These are phyloP conservation scores for Scleropages formosus DNA, from an alignment of 2,797 vertebrate species.

Conservation along the genomic window DNA sequence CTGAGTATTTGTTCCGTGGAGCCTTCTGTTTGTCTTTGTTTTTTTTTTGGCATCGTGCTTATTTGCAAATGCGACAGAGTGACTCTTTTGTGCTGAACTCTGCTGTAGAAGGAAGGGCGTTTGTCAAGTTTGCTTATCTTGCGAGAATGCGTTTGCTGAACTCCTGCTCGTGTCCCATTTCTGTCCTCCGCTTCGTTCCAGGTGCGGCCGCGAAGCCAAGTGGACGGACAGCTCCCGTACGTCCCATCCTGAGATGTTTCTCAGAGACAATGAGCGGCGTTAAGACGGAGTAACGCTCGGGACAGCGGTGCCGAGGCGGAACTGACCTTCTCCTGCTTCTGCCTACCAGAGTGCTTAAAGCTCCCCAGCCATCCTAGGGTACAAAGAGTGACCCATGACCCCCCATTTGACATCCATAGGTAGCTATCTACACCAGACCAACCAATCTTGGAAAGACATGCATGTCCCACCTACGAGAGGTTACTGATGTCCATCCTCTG, in stretches of 20 bases:
- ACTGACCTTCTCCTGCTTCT: conserved; percentile 1
- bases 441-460: conserved; percentile 27
- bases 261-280: neutral
- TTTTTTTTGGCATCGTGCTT: neutral
- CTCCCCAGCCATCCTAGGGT: neutral
- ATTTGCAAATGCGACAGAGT: conserved; percentile 8
- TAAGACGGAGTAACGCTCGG: neutral
- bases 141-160: conserved; percentile 13
- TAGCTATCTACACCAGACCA: conserved; percentile 22
- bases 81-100: conserved; percentile 12
- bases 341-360: neutral
- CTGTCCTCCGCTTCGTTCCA: conserved; percentile 10
- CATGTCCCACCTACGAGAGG: neutral
- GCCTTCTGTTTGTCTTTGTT: conserved; percentile 20
- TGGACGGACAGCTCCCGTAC: neutral
- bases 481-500: conserved; percentile 23
- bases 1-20: neutral
- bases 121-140: conserved; percentile 16
- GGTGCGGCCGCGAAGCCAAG: neutral
- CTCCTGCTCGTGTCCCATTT: neutral
- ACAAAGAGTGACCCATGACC: conserved; percentile 23
- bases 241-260: neutral
- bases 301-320: conserved; percentile 9
- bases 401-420: conserved; percentile 26
- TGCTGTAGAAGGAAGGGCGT: conserved; percentile 23